Conservation (phyloP, 2,888 invertebrate genomes). For the Tetragonula carbonaria region DNA sequence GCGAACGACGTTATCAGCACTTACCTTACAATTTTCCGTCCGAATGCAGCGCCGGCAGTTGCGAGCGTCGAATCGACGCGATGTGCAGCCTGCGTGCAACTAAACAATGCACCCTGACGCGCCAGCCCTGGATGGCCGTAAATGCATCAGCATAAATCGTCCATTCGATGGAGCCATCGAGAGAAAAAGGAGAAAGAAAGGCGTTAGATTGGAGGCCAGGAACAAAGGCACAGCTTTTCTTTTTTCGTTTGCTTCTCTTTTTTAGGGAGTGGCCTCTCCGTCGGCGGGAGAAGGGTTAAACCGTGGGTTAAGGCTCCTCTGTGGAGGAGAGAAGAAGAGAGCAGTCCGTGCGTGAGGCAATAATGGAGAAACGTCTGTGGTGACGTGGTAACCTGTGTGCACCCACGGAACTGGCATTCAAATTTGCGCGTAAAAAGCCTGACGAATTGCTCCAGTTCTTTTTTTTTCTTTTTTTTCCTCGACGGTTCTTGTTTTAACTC, state of each 20-base stretch:
- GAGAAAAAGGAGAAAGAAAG: neutral
- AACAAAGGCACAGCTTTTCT: slow-evolving; percentile 24
- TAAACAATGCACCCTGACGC: slow-evolving; percentile 39
- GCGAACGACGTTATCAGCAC: slow-evolving; percentile 8
- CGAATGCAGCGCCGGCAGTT: neutral
- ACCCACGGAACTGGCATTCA: slow-evolving; percentile 13
- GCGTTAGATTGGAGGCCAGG: neutral
- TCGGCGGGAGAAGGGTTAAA: neutral
- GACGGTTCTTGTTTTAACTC: slow-evolving; percentile 27
- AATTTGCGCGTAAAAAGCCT: slow-evolving; percentile 41
- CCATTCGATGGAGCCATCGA: slow-evolving; percentile 38
- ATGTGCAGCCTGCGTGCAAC: slow-evolving; percentile 8
- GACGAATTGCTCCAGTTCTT: slow-evolving; percentile 43
- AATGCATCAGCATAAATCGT: slow-evolving; percentile 60
- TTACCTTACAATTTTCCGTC: slow-evolving; percentile 12
- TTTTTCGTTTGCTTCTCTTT: neutral
- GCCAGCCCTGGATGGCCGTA: slow-evolving; percentile 15
- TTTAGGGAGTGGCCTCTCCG: neutral
- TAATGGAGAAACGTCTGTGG: slow-evolving; percentile 20
- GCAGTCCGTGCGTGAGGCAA: slow-evolving; percentile 15
- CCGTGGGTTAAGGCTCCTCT: slow-evolving; percentile 22
- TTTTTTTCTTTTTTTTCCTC: neutral
- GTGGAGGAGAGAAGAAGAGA: neutral
- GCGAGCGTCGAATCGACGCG: slow-evolving; percentile 1
- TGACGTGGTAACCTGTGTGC: slow-evolving; percentile 20